Conservation (phyloP, 1,140 invertebrate species). For the Magallana angulata region DNA sequence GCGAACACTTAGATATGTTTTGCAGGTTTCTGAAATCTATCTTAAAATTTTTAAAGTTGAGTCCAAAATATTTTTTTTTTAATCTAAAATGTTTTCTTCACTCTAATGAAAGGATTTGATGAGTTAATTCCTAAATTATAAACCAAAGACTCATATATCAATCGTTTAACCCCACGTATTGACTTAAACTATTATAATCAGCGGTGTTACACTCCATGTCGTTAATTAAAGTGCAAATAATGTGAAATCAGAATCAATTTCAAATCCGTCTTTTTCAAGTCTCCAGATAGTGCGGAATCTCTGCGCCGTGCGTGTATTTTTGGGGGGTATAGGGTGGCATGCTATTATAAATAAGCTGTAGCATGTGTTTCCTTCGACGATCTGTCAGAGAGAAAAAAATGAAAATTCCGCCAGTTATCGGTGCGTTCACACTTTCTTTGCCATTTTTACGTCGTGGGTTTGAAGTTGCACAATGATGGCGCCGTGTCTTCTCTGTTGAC, state of each 20-base stretch:
- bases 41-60: too few species aligned
- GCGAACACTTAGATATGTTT: too few species aligned
- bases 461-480: slow-evolving; percentile 34
- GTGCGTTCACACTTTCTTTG: neutral
- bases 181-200: too few species aligned
- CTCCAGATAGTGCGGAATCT: neutral
- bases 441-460: neutral
- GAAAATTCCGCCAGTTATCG: slow-evolving; percentile 1
- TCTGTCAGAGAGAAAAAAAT: slow-evolving; percentile 1
- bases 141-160: too few species aligned
- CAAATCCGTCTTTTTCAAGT: neutral
- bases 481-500: neutral
- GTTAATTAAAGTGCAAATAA: too few species aligned
- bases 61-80: too few species aligned
- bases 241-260: neutral
- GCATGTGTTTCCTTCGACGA: slow-evolving; percentile 5
- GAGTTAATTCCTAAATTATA: too few species aligned
- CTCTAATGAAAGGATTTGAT: too few species aligned
- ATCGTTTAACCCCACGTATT: too few species aligned
- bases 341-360: slow-evolving; percentile 20
- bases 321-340: neutral
- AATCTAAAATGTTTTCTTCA: too few species aligned
- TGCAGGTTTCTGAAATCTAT: too few species aligned
- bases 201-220: too few species aligned
- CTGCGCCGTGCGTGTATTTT: neutral